Conservation (phyloP, 2,113 vertebrate species). For the Rallus limicola region DNA sequence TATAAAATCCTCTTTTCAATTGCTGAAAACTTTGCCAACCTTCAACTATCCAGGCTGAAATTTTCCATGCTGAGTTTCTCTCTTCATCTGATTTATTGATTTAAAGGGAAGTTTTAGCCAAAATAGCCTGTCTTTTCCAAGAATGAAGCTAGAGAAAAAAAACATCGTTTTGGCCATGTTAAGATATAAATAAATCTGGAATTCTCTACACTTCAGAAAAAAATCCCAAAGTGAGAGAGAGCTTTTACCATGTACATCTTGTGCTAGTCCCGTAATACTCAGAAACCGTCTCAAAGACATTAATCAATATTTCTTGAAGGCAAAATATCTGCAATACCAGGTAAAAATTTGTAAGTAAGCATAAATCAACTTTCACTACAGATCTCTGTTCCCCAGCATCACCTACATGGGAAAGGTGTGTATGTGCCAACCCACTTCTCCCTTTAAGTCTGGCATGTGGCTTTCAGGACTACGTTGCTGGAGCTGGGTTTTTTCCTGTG, state of each 20-base stretch:
- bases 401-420: neutral
- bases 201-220: neutral
- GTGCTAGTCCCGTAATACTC: neutral
- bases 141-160: neutral
- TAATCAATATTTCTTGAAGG: neutral
- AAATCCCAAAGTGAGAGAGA: neutral
- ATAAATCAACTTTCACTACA: neutral
- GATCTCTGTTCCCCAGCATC: neutral
- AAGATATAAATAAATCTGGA: neutral
- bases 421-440: neutral
- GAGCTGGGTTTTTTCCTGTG: neutral
- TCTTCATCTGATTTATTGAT: neutral
- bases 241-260: neutral
- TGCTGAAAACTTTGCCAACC: slow-evolving; percentile 8
- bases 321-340: neutral
- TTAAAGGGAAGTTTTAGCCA: neutral
- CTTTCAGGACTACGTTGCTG: neutral
- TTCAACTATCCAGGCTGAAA: slow-evolving; percentile 12
- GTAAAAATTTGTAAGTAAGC: neutral
- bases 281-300: neutral
- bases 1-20: slow-evolving; percentile 35
- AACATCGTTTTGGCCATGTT: neutral
- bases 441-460: neutral
- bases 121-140: neutral
- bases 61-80: slow-evolving; percentile 43